Evolutionary conservation across 1,140 invertebrate genomes (phyloP).

Genomic region (Cataglyphis hispanica): DNA sequence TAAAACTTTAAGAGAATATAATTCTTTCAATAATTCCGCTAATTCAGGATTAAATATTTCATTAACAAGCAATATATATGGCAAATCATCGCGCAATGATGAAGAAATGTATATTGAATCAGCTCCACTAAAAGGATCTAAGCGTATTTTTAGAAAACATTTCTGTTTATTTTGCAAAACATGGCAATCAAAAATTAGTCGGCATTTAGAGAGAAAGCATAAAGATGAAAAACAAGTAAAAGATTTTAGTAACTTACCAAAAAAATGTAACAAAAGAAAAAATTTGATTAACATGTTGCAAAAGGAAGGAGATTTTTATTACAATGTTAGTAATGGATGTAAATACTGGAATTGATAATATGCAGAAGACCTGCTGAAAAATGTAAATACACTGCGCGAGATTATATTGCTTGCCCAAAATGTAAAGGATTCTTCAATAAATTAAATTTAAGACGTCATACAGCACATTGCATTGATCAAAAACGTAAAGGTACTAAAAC

Average conservation of each 20-base stretch:
- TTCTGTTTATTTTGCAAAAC: slow-evolving; percentile 42
- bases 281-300: background rate
- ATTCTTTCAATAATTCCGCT: background rate
- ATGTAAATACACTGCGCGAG: background rate
- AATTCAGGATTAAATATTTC: slow-evolving; percentile 11
- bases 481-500: slow-evolving; percentile 28
- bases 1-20: background rate
- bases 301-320: slow-evolving; percentile 35
- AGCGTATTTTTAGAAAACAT: slow-evolving; percentile 36
- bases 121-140: slow-evolving; percentile 24
- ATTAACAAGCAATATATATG: slow-evolving; percentile 14
- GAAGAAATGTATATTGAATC: slow-evolving; percentile 24
- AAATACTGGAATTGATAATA: slow-evolving; percentile 23
- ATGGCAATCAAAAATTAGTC: slow-evolving; percentile 40
- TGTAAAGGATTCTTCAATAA: slow-evolving; percentile 27
- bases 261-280: background rate
- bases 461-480: slow-evolving; percentile 12
- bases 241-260: slow-evolving; percentile 7
- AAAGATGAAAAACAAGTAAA: slow-evolving; percentile 16
- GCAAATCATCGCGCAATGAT: slow-evolving; percentile 1
- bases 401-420: slow-evolving; percentile 15
- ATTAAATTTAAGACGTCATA: slow-evolving; percentile 13
- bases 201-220: slow-evolving; percentile 37
- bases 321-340: background rate
- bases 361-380: slow-evolving; percentile 8